Evolutionary conservation across 2,888 invertebrate species (phyloP), one percentile per base, ranked within the genome.

Genomic region (Hirtodrosophila confusa): DNA sequence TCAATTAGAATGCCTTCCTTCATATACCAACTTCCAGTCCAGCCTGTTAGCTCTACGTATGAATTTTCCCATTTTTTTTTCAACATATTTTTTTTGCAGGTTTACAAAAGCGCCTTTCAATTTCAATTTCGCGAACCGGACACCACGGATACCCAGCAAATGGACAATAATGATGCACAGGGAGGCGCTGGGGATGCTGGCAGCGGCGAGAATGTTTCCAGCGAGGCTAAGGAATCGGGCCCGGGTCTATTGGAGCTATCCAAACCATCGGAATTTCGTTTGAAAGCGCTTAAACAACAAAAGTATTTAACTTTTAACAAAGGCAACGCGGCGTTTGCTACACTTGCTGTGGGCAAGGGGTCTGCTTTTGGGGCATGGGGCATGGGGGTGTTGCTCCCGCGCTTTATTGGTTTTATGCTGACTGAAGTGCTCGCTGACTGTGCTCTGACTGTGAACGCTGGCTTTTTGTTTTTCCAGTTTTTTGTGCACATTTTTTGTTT

Each of bases 221-320:
- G 75, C 41, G 80, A 82, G 45, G 71, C 78, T 50, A 90, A 87
- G 69, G 88, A 89, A 58, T 85, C 84, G 39, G 84, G 76, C 2
- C 89, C 88, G 45, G 90, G 91, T 50, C 79, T 91, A 60, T 80
- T 91, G 68, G 91, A 92, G 73, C 89, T 90, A 62, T 89, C 91
- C 51, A 90, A 88, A 69, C 92, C 92, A 69, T 92, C 92, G 63
- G 91, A 92, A 86, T 90, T 91, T 82, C 90, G 91, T 73, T 88
- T 90, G 76, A 90, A 88, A 80, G 91, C 91, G 66, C 89, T 90
- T 71, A 90, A 90, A 80, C 90, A 90, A 65, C 89, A 91, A 89
- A 90, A 88, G 90, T 90, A 77, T 86, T 88, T 87, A 88, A 88
- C 86, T 62, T 79, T 87, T 79, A 88, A 78, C 88, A 84, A 89